A percentile compares a stretch with the other conserved stretches of the same genome.
Evolutionary conservation across 1,140 invertebrate species (phyloP).

Genomic region (Magallana angulata): DNA sequence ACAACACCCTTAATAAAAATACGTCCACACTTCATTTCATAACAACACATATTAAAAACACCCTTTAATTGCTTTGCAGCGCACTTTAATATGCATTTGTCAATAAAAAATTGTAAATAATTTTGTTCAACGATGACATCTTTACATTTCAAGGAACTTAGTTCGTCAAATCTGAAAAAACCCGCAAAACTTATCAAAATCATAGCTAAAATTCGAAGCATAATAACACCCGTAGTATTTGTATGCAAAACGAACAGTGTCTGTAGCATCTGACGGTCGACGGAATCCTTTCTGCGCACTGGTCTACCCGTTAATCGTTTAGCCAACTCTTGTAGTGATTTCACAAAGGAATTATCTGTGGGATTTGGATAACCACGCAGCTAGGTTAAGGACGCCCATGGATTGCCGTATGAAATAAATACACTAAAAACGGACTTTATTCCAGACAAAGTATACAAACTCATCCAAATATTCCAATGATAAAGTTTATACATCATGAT

Average conservation of each 20-base stretch:
- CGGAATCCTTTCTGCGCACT: background rate
- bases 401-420: too few relatives aligned
- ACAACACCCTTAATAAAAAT: too few relatives aligned
- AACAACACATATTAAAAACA: background rate
- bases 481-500: too few relatives aligned
- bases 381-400: too few relatives aligned
- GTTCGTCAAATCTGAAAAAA: conserved; percentile 52
- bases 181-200: conserved; percentile 47
- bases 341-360: too few relatives aligned
- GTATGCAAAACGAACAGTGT: conserved; percentile 25
- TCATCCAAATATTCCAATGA: too few relatives aligned
- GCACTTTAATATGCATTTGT: conserved; percentile 54
- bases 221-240: conserved; percentile 35
- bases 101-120: conserved; percentile 47
- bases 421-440: too few relatives aligned
- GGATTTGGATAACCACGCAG: too few relatives aligned
- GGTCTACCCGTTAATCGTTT: too few relatives aligned
- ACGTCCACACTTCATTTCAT: too few relatives aligned
- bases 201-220: conserved; percentile 37
- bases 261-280: conserved; percentile 16
- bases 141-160: conserved; percentile 50
- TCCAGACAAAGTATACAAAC: too few relatives aligned
- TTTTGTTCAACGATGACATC: conserved; percentile 51
- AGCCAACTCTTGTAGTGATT: too few relatives aligned
- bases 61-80: background rate